Evolutionary conservation across 2,797 vertebrate genomes (phyloP).

Genomic region (Etheostoma perlongum): DNA sequence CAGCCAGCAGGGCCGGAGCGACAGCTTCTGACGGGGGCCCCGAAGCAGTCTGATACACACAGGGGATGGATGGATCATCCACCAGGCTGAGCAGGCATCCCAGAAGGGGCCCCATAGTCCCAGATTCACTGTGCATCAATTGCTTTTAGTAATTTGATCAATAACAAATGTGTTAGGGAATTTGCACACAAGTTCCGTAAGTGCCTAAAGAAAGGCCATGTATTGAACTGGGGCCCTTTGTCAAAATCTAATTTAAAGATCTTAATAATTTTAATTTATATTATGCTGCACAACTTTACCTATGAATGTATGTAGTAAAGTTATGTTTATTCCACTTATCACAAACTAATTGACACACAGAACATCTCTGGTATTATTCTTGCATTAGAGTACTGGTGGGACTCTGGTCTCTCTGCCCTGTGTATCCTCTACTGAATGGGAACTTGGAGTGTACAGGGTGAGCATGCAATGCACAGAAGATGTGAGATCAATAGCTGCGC

Average conservation of each 20-base stretch:
- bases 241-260: conserved; percentile 4
- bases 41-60: too few relatives aligned
- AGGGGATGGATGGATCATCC: background rate
- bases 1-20: too few relatives aligned
- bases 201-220: background rate
- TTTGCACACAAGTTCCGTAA: background rate
- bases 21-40: background rate
- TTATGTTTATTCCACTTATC: background rate
- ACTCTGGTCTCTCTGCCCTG: background rate
- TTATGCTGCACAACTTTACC: background rate
- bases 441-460: background rate
- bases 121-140: too few relatives aligned
- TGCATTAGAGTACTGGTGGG: background rate
- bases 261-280: background rate
- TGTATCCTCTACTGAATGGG: background rate
- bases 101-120: background rate
- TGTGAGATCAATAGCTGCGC: background rate
- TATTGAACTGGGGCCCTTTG: background rate
- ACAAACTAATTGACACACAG: background rate
- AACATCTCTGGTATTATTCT: background rate
- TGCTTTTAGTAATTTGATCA: background rate
- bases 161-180: background rate
- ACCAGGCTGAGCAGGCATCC: too few relatives aligned
- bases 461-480: background rate
- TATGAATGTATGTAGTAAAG: background rate